Evolutionary conservation across 1,140 invertebrate species (phyloP).

Genomic region (Drosophila funebris): DNA sequence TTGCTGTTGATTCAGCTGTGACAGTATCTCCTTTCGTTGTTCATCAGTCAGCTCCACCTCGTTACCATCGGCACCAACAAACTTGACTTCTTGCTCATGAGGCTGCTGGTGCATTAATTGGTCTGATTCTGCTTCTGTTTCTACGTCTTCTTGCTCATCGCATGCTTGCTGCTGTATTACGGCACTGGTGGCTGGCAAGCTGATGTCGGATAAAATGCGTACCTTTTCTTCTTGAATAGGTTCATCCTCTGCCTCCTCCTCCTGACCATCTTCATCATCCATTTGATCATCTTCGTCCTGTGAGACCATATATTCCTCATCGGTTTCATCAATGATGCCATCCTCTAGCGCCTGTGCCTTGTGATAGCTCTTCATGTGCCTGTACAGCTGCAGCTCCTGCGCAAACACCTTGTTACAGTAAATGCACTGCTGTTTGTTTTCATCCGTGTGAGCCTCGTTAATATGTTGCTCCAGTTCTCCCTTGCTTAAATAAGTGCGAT

Average conservation of each 20-base stretch:
- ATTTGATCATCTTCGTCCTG: conserved; percentile 81
- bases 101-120: conserved; percentile 35
- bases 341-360: conserved; percentile 86
- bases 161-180: conserved; percentile 45
- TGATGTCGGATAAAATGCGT: conserved; percentile 84
- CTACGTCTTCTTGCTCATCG: conserved; percentile 77
- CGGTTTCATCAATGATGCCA: conserved; percentile 87
- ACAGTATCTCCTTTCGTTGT: conserved; percentile 80
- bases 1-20: conserved; percentile 78
- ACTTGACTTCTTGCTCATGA: conserved; percentile 70
- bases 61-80: conserved; percentile 79
- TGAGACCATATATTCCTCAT: conserved; percentile 84
- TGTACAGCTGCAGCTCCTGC: conserved; percentile 87
- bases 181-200: conserved; percentile 74
- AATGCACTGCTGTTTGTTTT: conserved; percentile 86
- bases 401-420: conserved; percentile 88
- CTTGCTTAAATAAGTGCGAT: conserved; percentile 88
- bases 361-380: conserved; percentile 87
- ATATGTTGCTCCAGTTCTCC: conserved; percentile 85
- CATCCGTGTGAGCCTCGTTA: conserved; percentile 80
- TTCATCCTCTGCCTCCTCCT: conserved; percentile 44
- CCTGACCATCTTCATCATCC: conserved; percentile 63
- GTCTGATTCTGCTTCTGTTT: conserved; percentile 53
- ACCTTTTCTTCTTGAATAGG: conserved; percentile 80
- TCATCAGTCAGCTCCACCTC: conserved; percentile 79